Conservation (phyloP, 2,888 invertebrate genomes). For the Drosophila affinis region DNA sequence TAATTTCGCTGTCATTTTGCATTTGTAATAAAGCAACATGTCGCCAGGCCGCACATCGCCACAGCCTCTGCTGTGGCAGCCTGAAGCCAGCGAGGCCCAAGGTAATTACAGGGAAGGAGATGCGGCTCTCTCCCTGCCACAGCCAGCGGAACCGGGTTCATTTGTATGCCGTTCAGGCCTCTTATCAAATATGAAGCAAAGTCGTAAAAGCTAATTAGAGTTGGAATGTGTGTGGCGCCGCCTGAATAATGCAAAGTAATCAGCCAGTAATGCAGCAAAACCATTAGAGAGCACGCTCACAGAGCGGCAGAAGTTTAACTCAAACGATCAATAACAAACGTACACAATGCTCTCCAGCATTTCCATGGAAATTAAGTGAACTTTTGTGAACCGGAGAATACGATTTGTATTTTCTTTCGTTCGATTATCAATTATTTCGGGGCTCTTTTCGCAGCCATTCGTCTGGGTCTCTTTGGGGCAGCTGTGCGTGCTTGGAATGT, state of each 20-base stretch:
- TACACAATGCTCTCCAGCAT: background rate
- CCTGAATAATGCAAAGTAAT: slow-evolving; percentile 74
- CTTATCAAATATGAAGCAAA: slow-evolving; percentile 80
- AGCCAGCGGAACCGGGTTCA: slow-evolving; percentile 52
- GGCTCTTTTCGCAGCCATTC: slow-evolving; percentile 6
- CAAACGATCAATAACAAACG: slow-evolving; percentile 25
- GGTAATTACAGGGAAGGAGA: slow-evolving; percentile 64
- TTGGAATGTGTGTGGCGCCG: slow-evolving; percentile 56
- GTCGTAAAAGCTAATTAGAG: slow-evolving; percentile 80
- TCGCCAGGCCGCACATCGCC: slow-evolving; percentile 48
- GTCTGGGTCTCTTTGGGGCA: slow-evolving; percentile 3
- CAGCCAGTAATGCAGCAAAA: slow-evolving; percentile 51
- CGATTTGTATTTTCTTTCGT: slow-evolving; percentile 4
- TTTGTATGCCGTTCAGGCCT: slow-evolving; percentile 74
- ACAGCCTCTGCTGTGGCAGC: background rate
- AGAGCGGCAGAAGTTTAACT: slow-evolving; percentile 41
- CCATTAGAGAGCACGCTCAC: slow-evolving; percentile 46
- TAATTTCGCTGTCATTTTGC: slow-evolving; percentile 79
- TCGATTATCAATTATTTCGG: slow-evolving; percentile 37
- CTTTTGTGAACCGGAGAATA: background rate
- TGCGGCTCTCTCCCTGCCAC: slow-evolving; percentile 20
- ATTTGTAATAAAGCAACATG: slow-evolving; percentile 80
- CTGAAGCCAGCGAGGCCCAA: slow-evolving; percentile 6
- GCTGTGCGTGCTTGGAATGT: slow-evolving; percentile 59
- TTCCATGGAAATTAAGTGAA: slow-evolving; percentile 1